Evolutionary conservation across 2,113 vertebrate genomes (phyloP), one percentile per base, ranked within the genome.

Genomic region (Callaeas wilsoni): DNA sequence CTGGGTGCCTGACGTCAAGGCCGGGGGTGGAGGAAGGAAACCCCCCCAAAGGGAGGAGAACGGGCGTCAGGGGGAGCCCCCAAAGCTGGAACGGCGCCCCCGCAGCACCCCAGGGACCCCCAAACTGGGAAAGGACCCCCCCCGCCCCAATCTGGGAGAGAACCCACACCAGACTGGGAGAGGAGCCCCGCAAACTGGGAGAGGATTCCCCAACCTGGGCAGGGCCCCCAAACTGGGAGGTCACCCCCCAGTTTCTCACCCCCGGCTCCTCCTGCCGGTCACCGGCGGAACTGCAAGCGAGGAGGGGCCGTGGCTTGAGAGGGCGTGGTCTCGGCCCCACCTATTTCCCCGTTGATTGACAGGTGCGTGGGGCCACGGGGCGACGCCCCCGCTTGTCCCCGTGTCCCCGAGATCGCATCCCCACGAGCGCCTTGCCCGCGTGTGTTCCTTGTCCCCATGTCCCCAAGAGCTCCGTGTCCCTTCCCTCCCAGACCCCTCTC

Each of bases 251-350:
- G 1, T 30, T 70, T 23, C 20, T 10, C 27, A 4, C 29, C 47
- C 47, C 35, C 19, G 10, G 27, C 27, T 39, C 68, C 68, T 20
- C 15, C 68, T 32, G 47, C 19, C 35, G 47, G 47, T 30, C 68
- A 52, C 35, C 10, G 47, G 10, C 7, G 67, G 46, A 62, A 29
- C 59, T 62, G 35, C 59, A 8, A 17, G 10, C 35, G 7, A 11
- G 12, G 21, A 5, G 64, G 18, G 46, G 47, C 46, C 67, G 67
- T 5, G 46, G 67, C 26, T 6, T 22, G 4, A 8, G 26, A 1
- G 25, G 65, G 65, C 42, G 32, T 5, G 42, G 16, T 1, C 16
- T 0, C 8, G 0, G 16, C 0, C 46, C 23, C 33, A 7, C 44
- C 44, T 32, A 13, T 47, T n/a, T 8, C 17, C 16, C 17, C 16